Evolutionary conservation across 2,888 invertebrate genomes (phyloP), one percentile per base, ranked within the genome.

Genomic region (Bursaphelenchus okinawaensis): DNA sequence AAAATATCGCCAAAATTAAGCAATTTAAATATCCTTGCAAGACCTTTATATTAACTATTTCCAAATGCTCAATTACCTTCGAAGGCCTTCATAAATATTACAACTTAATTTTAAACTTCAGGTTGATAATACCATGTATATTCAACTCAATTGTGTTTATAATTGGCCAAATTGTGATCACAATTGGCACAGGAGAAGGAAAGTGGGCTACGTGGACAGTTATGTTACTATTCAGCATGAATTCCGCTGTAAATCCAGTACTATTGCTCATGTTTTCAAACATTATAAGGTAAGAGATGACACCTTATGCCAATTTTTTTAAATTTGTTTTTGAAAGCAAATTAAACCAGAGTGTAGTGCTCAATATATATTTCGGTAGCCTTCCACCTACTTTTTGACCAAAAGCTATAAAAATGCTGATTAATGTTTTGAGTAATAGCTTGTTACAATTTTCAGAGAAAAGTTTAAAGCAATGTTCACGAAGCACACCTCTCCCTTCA

Each of bases 171-270:
- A 65, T 79, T 29, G 69, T 80, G 20, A 79, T 79, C 26, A 79
- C 79, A 19, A 72, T 77, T n/a, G 79, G 79, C 23, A 79, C 79
- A 0, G 79, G 79, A 19, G 78, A 78, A 61, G 79, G 79, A 29
- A 77, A 76, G 66, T 79, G 79, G 79, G 79, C 79, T n/a, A 77
- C 77, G 9, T 79, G 76, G 68, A 74, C 71, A 8, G 72, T 72
- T 9, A 62, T 79, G 71, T 62, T 79, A 4, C 68, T 79, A 0
- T 79, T 79, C 61, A 71, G 72, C 19, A 70, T 72, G 50, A 79
- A 79, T 59, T 77, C 79, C 1, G 78, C 79, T 24, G 71, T 80
- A 24, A 79, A 79, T 54, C 77, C 79, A n/a, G 63, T 80, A 19
- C 70, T 79, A 1, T 62, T 80, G n/a, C 57, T 79, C 29, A 65